These are phyloP conservation scores for Rhaphigaster nebulosa DNA, from an alignment of 2,888 invertebrate species.

Conservation along the genomic window DNA sequence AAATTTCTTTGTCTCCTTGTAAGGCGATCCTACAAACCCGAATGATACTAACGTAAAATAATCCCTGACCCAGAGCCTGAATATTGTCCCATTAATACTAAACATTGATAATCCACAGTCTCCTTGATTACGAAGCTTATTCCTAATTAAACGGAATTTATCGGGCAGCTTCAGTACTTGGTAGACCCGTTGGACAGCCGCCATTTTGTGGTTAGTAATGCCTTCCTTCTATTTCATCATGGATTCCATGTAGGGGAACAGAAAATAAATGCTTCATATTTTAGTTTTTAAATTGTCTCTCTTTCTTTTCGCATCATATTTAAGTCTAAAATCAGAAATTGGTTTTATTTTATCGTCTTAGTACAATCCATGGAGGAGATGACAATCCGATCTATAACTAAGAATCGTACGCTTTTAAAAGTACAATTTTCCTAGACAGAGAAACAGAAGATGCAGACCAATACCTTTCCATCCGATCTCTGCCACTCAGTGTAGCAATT, in stretches of 20 bases:
- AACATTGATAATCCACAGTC: constrained; percentile 3
- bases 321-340: no score
- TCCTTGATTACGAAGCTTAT: constrained; percentile 26
- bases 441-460: no score
- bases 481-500: no score
- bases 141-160: constrained; percentile 7
- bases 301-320: neutral
- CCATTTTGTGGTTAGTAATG: neutral
- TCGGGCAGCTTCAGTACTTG: neutral
- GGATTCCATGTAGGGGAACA: neutral
- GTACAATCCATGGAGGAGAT: no score
- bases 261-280: neutral
- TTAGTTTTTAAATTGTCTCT: neutral
- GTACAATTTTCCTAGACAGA: no score
- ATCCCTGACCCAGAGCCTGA: neutral
- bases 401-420: no score
- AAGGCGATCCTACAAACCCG: neutral
- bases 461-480: no score
- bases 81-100: constrained; percentile 32
- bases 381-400: no score
- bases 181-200: neutral
- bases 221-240: neutral
- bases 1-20: neutral
- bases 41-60: neutral
- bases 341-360: no score